Conservation (phyloP, 2,888 invertebrate species). For the Conistra vaccinii region DNA sequence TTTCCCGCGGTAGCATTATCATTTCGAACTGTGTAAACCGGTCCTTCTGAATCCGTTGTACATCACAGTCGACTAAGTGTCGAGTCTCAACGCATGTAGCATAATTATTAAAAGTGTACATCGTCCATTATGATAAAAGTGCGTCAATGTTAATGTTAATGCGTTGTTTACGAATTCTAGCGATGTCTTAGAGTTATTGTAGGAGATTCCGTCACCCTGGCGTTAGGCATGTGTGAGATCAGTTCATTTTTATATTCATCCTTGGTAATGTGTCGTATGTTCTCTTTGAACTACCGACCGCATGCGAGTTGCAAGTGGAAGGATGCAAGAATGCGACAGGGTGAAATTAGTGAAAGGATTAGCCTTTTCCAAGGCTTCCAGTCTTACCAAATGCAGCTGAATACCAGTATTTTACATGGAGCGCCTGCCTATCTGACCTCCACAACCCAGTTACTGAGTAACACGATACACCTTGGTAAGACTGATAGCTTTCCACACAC, state of each 20-base stretch:
- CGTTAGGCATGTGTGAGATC: slow-evolving; percentile 23
- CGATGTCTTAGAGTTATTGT: slow-evolving; percentile 38
- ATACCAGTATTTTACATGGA: no score
- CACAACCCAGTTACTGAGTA: no score
- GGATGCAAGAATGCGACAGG: background rate
- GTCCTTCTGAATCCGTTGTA: slow-evolving; percentile 18
- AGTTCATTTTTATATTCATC: slow-evolving; percentile 36
- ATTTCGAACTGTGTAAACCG: background rate
- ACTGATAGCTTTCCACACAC: no score
- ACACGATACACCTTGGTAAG: no score
- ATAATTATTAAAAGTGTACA: slow-evolving; percentile 11
- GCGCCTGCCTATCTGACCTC: no score
- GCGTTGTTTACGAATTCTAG: slow-evolving; percentile 39
- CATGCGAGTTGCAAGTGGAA: background rate
- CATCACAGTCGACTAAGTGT: background rate
- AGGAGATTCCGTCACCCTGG: slow-evolving; percentile 43
- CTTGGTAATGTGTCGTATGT: slow-evolving; percentile 14
- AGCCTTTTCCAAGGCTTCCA: background rate
- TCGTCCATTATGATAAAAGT: slow-evolving; percentile 29
- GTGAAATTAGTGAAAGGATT: background rate
- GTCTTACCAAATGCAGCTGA: no score
- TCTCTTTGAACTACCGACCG: slow-evolving; percentile 11
- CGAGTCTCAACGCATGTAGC: slow-evolving; percentile 17
- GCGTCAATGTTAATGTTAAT: slow-evolving; percentile 59
- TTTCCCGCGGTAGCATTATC: background rate